These are phyloP conservation scores for Anas platyrhynchos DNA, from an alignment of 2,113 vertebrate species.

Conservation along the genomic window DNA sequence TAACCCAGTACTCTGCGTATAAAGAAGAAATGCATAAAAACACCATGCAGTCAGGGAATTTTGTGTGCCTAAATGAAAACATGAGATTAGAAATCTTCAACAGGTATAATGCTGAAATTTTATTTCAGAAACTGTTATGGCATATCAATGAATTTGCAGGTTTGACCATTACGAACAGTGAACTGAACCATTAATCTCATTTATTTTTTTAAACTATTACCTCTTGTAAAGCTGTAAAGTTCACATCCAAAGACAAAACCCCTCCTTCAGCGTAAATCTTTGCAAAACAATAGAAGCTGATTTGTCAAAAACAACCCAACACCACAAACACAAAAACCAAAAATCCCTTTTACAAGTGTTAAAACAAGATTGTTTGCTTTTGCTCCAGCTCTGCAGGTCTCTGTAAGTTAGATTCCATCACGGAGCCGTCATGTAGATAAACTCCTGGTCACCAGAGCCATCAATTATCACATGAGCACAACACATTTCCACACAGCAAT, in stretches of 20 bases:
- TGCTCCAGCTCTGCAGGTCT: background rate
- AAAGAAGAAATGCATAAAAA: background rate
- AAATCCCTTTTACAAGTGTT: background rate
- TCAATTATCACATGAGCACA: background rate
- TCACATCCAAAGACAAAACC: background rate
- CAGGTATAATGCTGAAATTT: background rate
- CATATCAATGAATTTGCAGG: background rate
- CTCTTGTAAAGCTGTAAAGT: background rate
- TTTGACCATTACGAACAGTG: background rate
- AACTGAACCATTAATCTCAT: rapidly evolving
- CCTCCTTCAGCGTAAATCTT: background rate
- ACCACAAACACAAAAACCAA: rapidly evolving
- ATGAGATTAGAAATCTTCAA: background rate
- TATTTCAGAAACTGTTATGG: background rate
- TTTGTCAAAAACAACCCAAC: background rate
- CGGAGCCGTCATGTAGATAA: background rate
- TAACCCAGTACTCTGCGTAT: background rate
- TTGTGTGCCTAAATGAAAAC: background rate
- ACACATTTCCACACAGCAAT: background rate
- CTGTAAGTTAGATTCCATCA: background rate
- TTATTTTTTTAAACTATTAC: background rate
- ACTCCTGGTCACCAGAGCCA: background rate
- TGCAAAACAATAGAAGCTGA: background rate
- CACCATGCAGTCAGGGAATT: background rate
- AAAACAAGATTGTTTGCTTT: background rate